These are phyloP conservation scores for Drosophila mayri DNA, from an alignment of 1,140 invertebrate species.

Conservation along the genomic window DNA sequence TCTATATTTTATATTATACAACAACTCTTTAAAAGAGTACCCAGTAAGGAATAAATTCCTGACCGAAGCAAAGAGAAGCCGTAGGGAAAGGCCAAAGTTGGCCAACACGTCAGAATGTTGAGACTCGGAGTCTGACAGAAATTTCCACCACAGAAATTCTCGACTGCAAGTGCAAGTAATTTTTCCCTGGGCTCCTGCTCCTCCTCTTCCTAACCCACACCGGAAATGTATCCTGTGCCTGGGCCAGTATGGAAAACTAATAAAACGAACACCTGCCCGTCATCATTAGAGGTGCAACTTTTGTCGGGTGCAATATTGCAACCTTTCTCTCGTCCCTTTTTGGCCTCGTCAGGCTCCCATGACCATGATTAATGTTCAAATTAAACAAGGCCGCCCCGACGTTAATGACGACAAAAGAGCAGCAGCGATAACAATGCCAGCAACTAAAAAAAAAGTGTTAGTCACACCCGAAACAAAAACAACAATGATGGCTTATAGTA, in stretches of 20 bases:
- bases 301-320: conserved; percentile 43
- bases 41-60: neutral
- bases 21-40: neutral
- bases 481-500: conserved; percentile 17
- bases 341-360: neutral
- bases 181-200: neutral
- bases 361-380: conserved; percentile 78
- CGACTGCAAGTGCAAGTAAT: neutral
- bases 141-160: conserved; percentile 17
- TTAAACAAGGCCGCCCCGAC: conserved; percentile 75
- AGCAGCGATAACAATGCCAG: conserved; percentile 52
- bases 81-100: conserved; percentile 27
- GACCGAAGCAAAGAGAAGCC: neutral
- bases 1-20: too few relatives aligned
- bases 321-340: neutral
- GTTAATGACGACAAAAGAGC: conserved; percentile 77
- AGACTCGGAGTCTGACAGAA: conserved; percentile 6
- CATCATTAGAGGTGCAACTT: conserved; percentile 49
- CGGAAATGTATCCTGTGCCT: conserved; percentile 29
- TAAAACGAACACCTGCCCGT: conserved; percentile 46
- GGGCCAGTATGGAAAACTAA: conserved; percentile 41
- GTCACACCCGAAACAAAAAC: conserved; percentile 36
- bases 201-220: neutral
- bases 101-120: conserved; percentile 18
- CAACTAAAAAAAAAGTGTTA: conserved; percentile 43